Base-by-base conservation (phyloP, 2,797 vertebrate species). In the Acanthiza pusilla region DNA sequence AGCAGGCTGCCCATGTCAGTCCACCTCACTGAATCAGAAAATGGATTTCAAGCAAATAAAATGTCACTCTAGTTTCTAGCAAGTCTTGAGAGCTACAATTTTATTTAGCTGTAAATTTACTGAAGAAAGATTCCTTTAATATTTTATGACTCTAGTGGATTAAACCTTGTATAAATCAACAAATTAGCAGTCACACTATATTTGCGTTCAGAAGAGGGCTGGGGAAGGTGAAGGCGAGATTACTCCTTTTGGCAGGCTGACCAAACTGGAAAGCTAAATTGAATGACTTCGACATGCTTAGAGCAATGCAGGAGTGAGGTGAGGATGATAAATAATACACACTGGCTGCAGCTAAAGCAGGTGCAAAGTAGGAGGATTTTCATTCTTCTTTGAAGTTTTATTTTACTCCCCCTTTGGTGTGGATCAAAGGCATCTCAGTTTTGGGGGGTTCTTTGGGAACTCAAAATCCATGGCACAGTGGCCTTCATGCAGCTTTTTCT, bases 381-480 rank as follows among this genome's bases (percentile, higher is more conserved):
- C 77, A 62, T 95, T 96, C 42, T 79, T 94, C 97, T 98, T 97
- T 98, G 97, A 98, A 97, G 96, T 96, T 95, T 93, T 71, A 79
- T 82, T 83, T 88, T 87, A 94, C 40, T 90, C 77, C 95, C 58
- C 68, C 60, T 94, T 92, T 89, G 92, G 57, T 95, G 58, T 91
- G 78, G 87, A 97, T 98, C 97, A 98, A 97, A 98, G 94, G 38
- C 50, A 55, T 71, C 70, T 84, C 32, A 51, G 19, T 88, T 93
- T 93, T 67, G 40, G 45, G 40, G 62, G 19, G 16, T 71, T 94
- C 95, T 95, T 87, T 34, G 67, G 53, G 72, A 94, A 73, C 94
- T 96, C 77, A 47, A 74, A 93, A 85, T 67, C 91, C 27, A 18
- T 95, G 93, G 87, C 85, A 71, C 27, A 67, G 32, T 58, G 65